Conservation (phyloP, 1,140 invertebrate genomes). For the Caerostris darwini region DNA sequence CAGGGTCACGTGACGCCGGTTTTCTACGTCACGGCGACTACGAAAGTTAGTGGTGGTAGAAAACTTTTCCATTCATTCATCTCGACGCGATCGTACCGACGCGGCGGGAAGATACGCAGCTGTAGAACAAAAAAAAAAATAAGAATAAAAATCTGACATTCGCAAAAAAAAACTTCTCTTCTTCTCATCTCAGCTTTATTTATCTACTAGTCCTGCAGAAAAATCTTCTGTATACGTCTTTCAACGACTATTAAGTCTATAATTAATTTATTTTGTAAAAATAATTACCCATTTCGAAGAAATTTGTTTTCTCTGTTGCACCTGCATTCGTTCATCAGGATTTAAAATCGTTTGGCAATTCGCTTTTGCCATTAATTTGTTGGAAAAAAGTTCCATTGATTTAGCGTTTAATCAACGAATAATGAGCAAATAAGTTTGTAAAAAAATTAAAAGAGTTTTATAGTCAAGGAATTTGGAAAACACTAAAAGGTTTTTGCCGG, state of each 20-base stretch:
- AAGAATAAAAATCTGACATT: not conserved
- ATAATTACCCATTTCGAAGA: not conserved
- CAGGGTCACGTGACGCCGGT: slow-evolving; percentile 43
- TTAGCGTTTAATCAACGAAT: not conserved
- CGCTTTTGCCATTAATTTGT: not conserved
- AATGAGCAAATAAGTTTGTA: not conserved
- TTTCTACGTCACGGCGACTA: slow-evolving; percentile 48
- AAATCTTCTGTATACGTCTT: too few species aligned
- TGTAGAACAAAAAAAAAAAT: not conserved
- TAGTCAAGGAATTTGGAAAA: not conserved
- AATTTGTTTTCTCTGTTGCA: not conserved
- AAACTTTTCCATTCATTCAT: slow-evolving; percentile 67
- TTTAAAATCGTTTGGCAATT: not conserved
- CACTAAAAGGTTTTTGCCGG: not conserved
- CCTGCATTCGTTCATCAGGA: not conserved
- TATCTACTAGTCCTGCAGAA: too few species aligned
- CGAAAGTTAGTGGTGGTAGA: not conserved
- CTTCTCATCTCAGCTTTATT: too few species aligned
- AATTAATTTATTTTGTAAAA: not conserved
- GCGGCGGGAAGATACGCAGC: not conserved
- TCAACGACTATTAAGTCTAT: too few species aligned
- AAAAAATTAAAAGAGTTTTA: not conserved
- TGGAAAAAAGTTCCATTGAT: not conserved
- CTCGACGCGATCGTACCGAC: not conserved
- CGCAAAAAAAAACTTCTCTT: not conserved